These are phyloP conservation scores for Phenacoccus solenopsis DNA, from an alignment of 1,140 invertebrate species.

Conservation along the genomic window DNA sequence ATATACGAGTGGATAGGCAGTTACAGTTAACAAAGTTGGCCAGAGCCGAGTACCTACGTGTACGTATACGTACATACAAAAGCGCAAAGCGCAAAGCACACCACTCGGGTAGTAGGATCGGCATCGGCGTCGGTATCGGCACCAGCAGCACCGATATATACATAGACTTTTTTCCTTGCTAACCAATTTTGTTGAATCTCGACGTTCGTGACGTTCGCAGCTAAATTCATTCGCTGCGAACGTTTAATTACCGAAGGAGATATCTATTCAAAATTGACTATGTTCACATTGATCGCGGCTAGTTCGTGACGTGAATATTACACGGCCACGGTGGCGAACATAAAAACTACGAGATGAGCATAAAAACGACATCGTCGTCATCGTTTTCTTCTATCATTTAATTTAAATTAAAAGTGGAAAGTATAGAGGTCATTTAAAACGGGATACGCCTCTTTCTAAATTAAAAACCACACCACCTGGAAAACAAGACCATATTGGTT, in stretches of 20 bases:
- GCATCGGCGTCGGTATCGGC: no score
- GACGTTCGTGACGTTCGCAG: background rate
- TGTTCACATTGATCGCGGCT: conserved; percentile 11
- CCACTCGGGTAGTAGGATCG: no score
- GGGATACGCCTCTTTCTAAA: conserved; percentile 17
- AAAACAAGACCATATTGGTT: conserved; percentile 12
- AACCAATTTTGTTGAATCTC: conserved; percentile 4
- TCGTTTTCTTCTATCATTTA: conserved; percentile 17
- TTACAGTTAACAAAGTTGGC: no score
- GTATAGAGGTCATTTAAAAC: conserved; percentile 15
- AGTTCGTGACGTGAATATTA: conserved; percentile 16
- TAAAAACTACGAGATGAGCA: conserved; percentile 6
- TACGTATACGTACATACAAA: no score
- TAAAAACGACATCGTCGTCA: conserved; percentile 15
- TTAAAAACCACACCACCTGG: conserved; percentile 12
- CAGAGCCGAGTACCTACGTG: no score
- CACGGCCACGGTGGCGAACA: conserved; percentile 13
- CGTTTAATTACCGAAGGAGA: conserved; percentile 11
- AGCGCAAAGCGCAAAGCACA: no score
- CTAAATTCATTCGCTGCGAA: conserved; percentile 4
- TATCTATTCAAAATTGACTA: background rate
- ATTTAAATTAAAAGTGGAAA: conserved; percentile 18
- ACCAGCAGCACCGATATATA: background rate
- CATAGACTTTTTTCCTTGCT: no score
- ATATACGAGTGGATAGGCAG: no score